Conservation (phyloP, 2,888 invertebrate species). For the Ferdinandea cuprea region DNA sequence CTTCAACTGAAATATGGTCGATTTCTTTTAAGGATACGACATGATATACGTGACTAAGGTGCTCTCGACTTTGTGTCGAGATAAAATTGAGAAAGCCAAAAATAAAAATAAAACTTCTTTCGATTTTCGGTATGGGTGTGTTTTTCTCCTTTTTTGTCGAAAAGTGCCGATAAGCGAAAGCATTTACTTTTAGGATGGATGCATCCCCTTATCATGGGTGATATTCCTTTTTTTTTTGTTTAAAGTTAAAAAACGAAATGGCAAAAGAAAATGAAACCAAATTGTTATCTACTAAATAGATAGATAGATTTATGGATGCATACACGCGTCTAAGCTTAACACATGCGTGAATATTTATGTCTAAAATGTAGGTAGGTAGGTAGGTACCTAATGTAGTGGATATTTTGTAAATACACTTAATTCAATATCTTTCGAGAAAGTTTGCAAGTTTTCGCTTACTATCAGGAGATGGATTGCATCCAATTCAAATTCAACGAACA, state of each 20-base stretch:
- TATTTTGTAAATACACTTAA: background rate
- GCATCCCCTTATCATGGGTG: slow-evolving; percentile 46
- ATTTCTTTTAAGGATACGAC: slow-evolving; percentile 32
- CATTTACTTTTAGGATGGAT: slow-evolving; percentile 56
- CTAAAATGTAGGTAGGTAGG: background rate
- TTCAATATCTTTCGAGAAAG: too few species aligned
- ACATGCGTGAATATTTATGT: slow-evolving; percentile 17
- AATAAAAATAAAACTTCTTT: slow-evolving; percentile 1
- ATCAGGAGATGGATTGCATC: too few species aligned
- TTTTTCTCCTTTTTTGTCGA: slow-evolving; percentile 28
- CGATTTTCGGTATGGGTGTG: slow-evolving; percentile 7
- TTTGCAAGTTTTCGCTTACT: too few species aligned
- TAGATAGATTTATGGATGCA: slow-evolving; percentile 57
- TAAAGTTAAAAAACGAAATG: slow-evolving; percentile 13
- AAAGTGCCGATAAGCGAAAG: slow-evolving; percentile 55
- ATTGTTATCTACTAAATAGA: slow-evolving; percentile 51
- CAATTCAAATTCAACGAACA: too few species aligned
- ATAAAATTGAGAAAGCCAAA: slow-evolving; percentile 12
- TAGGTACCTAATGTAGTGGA: slow-evolving; percentile 4
- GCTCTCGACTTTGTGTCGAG: slow-evolving; percentile 2
- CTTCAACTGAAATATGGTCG: slow-evolving; percentile 45
- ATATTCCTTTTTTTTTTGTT: slow-evolving; percentile 33
- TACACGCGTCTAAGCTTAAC: slow-evolving; percentile 39
- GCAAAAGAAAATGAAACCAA: slow-evolving; percentile 15
- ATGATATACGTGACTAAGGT: slow-evolving; percentile 34